A percentile compares a stretch with the other conserved stretches of the same genome.
Evolutionary conservation across 2,113 vertebrate species (phyloP).

Genomic region (Misgurnus anguillicaudatus): DNA sequence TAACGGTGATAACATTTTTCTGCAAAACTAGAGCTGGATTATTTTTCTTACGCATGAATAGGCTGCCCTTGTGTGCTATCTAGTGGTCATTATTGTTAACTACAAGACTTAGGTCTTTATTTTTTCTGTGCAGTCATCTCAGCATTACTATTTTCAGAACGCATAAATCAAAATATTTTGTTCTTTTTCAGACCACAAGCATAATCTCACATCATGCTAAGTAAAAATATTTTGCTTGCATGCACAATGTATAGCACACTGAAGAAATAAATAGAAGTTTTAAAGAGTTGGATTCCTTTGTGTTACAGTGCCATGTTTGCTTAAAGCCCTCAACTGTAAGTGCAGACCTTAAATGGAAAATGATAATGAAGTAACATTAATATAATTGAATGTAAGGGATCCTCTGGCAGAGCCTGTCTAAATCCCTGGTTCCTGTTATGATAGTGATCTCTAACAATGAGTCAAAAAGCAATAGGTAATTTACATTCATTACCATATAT

Average conservation of each 20-base stretch:
- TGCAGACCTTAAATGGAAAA: background rate
- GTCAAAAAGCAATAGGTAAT: background rate
- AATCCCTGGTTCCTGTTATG: constrained; percentile 7
- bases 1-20: background rate
- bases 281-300: background rate
- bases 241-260: background rate
- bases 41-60: background rate
- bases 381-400: constrained; percentile 41
- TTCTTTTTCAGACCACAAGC: constrained; percentile 6
- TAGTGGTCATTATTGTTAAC: constrained; percentile 27
- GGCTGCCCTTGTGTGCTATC: constrained; percentile 22
- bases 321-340: background rate
- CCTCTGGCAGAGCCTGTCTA: background rate
- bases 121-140: background rate
- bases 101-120: background rate
- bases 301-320: background rate
- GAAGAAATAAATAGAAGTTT: background rate
- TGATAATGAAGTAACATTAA: constrained; percentile 30
- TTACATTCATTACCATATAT: background rate
- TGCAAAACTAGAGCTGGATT: background rate
- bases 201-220: background rate
- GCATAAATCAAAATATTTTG: background rate
- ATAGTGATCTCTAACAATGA: background rate
- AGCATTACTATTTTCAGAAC: background rate
- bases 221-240: background rate